Percentiles rank a stretch among this genome's conserved stretches.
Evolutionary conservation across 2,888 invertebrate species (phyloP).

Genomic region (Acanthacorydalis orientalis): DNA sequence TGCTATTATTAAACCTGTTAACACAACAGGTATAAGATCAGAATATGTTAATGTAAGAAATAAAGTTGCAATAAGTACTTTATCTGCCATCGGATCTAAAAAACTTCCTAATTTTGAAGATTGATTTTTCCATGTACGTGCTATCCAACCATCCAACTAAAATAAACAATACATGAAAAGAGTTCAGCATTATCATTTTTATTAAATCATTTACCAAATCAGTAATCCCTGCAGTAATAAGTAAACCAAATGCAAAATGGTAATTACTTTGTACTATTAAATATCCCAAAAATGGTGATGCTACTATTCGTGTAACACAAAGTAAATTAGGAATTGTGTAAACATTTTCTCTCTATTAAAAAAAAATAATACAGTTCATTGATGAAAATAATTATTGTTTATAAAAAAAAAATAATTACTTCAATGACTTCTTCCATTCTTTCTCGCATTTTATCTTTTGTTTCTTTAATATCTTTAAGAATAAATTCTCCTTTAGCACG

Average conservation of each 20-base stretch:
- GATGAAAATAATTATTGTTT: background rate
- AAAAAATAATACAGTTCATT: background rate
- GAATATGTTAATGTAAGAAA: conserved; percentile 77
- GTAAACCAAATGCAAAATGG: conserved; percentile 59
- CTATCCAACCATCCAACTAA: conserved; percentile 91
- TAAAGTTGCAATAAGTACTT: conserved; percentile 76
- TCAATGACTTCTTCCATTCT: conserved; percentile 61
- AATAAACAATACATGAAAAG: conserved; percentile 12
- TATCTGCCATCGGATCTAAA: conserved; percentile 93
- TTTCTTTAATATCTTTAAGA: conserved; percentile 53
- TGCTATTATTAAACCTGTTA: conserved; percentile 67
- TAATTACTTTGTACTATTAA: conserved; percentile 72
- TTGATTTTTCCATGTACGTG: conserved; percentile 79
- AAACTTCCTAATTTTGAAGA: conserved; percentile 88
- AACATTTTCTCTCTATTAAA: conserved; percentile 60
- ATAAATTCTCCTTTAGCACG: conserved; percentile 42
- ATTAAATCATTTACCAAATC: conserved; percentile 52
- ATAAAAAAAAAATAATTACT: conserved; percentile 27
- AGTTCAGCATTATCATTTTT: background rate
- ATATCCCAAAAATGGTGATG: conserved; percentile 81
- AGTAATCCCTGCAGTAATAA: conserved; percentile 75
- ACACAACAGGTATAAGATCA: conserved; percentile 62
- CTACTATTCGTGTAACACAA: conserved; percentile 66
- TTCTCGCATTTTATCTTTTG: conserved; percentile 51
- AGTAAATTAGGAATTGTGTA: conserved; percentile 87